These are phyloP conservation scores for Teinopalpus imperialis DNA, from an alignment of 2,888 invertebrate species.

Conservation along the genomic window DNA sequence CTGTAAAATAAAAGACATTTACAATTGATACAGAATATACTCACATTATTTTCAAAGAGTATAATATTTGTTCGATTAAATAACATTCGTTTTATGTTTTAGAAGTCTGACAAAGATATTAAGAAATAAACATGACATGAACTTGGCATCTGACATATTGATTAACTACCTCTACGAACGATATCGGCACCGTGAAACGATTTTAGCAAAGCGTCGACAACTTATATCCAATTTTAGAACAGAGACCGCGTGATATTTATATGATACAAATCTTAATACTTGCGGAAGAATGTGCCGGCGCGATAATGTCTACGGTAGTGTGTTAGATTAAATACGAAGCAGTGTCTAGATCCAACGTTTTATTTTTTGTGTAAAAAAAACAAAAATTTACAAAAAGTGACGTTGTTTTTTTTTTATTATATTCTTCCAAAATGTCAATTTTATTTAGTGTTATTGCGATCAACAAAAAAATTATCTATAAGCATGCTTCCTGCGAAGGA, in stretches of 20 bases:
- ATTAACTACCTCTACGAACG: conserved; percentile 59
- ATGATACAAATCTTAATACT: conserved; percentile 40
- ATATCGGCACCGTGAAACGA: conserved; percentile 53
- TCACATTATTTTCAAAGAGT: too few species aligned
- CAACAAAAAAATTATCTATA: conserved; percentile 88
- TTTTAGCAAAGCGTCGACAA: conserved; percentile 46
- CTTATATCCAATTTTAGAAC: conserved; percentile 51
- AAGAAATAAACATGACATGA: too few species aligned
- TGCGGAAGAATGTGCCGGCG: conserved; percentile 36
- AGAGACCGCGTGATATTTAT: conserved; percentile 42
- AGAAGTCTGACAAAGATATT: too few species aligned
- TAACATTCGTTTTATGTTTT: too few species aligned
- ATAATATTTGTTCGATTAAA: too few species aligned
- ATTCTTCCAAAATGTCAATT: conserved; percentile 96
- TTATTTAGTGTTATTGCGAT: conserved; percentile 93
- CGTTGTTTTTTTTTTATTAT: conserved; percentile 4
- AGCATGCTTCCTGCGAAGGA: conserved; percentile 94
- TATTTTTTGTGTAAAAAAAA: too few species aligned
- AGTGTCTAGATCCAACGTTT: not conserved
- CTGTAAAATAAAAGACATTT: conserved; percentile 53
- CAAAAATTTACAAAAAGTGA: too few species aligned
- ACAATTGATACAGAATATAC: too few species aligned
- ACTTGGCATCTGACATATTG: conserved; percentile 49
- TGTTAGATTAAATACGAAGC: not conserved
- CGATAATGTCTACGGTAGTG: conserved; percentile 4